Evolutionary conservation across 2,113 vertebrate genomes (phyloP), one percentile per base, ranked within the genome.

Genomic region (Aegotheles bennettii): DNA sequence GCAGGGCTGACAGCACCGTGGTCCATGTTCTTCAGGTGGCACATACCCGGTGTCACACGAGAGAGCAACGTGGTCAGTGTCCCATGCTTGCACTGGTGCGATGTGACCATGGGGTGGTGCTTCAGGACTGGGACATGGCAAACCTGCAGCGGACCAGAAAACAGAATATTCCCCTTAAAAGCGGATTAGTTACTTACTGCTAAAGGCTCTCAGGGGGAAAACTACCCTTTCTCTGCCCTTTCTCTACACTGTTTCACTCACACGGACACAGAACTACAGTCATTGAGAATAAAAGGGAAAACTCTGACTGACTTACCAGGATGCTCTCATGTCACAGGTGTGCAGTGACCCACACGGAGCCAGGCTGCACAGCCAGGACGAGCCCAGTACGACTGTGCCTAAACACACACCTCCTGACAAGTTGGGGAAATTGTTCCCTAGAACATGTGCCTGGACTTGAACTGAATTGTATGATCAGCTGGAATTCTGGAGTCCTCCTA

Each of bases 91-190:
- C 89, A 88, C 57, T 2, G 97, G 96, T 8, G 94, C 68, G 9
- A 95, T 91, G 48, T 8, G 74, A 43, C 98, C 98, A 24, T 97
- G 63, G 33, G 95, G 96, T 94, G 98, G 98, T 10, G 96, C 96
- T 82, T 57, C 82, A 47, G 98, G 97, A 90, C 97, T 45, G 61
- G 98, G 97, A 33, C 98, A 98, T 1, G 95, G 96, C 82, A 53
- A 91, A 19, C 96, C 98, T 96, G 95, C 9, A 8, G 57, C 0
- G 71, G 26, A 8, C 2, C 51, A 18, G 42, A 11, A 45, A 23
- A 16, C 23, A 5, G 7, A 4, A 2, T 2, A 6, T 7, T 64
- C 26, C 31, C 16, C 28, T 8, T 6, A 8, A 10, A 7, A 35
- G 17, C 0, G 0, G 13, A 6, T 40, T 13, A 1, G 3, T 29